Evolutionary conservation across 2,797 vertebrate genomes (phyloP).

Genomic region (Gila robusta): DNA sequence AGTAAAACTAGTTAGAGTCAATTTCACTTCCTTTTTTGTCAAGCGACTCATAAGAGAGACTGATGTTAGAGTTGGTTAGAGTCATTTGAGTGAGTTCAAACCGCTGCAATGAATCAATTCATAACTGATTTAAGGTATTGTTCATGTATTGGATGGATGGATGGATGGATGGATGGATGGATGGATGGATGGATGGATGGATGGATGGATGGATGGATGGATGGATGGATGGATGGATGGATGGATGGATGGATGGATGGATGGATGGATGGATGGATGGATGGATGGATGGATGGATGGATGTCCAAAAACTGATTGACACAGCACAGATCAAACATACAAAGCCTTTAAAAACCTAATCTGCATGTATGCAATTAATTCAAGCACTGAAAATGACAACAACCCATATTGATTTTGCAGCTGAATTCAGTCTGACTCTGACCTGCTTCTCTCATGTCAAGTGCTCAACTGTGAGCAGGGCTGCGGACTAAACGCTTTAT

Average conservation of each 20-base stretch:
- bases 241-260: no score
- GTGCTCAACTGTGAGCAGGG: background rate
- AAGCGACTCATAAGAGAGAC: background rate
- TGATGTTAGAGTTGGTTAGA: background rate
- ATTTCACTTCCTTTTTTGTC: background rate
- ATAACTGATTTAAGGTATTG: background rate
- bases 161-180: no score
- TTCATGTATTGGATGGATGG: no score
- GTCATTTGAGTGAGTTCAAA: background rate
- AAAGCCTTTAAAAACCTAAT: conserved; percentile 2
- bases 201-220: background rate
- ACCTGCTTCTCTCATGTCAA: conserved; percentile 5
- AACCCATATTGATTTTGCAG: background rate
- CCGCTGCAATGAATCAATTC: background rate
- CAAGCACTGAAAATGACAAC: conserved; percentile 7
- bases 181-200: no score
- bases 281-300: no score
- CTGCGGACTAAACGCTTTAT: background rate
- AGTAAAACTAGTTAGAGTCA: background rate
- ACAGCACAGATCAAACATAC: background rate
- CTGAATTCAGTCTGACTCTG: conserved; percentile 14
- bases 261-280: no score
- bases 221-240: background rate
- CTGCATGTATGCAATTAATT: background rate
- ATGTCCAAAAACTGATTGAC: background rate